A percentile compares a stretch with the other conserved stretches of the same genome.
These are phyloP conservation scores for Rattus rattus DNA, from an alignment of 2,113 vertebrate species.

Conservation along the genomic window DNA sequence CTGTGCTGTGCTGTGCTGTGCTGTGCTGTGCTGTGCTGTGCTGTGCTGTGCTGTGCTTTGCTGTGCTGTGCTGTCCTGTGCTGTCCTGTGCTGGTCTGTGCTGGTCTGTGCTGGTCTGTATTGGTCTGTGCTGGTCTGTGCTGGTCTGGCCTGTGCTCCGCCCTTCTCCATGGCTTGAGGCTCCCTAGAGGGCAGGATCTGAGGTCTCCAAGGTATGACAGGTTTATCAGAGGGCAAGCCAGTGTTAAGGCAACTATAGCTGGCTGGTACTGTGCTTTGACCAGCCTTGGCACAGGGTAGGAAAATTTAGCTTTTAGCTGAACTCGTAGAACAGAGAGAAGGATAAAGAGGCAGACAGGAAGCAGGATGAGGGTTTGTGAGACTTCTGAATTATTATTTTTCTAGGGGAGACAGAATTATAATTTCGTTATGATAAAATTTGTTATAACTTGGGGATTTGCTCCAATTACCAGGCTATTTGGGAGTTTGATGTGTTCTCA, in stretches of 20 bases:
- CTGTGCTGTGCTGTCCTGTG: too few species aligned
- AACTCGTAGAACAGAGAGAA: background rate
- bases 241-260: fast-evolving
- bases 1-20: too few species aligned
- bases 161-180: background rate
- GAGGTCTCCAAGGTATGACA: background rate
- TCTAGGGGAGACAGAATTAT: background rate
- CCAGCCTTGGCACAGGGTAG: background rate
- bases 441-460: background rate
- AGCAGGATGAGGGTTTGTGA: background rate
- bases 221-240: fast-evolving
- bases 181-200: background rate
- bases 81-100: too few species aligned
- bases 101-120: too few species aligned
- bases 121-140: too few species aligned
- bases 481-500: background rate
- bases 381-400: slow-evolving; percentile 22
- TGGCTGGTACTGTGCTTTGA: background rate
- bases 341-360: background rate
- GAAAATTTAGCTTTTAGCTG: background rate
- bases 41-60: too few species aligned
- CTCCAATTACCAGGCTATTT: background rate
- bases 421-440: background rate
- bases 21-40: too few species aligned
- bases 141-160: background rate